Percentiles rank a stretch among this genome's conserved stretches.
phyloP scores from a whole-genome alignment of 2,113 vertebrate species.

The Phaethon lepturus region DNA sequence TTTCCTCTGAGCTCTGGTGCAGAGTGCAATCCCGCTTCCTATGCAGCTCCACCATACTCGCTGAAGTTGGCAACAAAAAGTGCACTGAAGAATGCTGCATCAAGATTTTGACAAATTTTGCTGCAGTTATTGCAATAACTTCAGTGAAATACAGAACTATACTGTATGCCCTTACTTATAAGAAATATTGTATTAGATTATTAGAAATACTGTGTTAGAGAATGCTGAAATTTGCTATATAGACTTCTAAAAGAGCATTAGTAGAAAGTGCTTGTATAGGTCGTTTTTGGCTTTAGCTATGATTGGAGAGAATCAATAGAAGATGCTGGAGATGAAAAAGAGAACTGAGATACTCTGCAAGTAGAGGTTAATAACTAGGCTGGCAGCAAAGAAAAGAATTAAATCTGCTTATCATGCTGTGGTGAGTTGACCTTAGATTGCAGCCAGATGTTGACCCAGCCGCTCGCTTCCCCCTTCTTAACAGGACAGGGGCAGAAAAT shows the following conservation, averaged over 20 bases:
- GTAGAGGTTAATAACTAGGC: neutral
- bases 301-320: neutral
- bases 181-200: neutral
- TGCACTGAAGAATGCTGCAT: neutral
- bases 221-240: neutral
- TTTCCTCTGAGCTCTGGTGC: neutral
- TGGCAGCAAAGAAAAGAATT: neutral
- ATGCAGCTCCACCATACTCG: rapidly evolving
- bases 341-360: neutral
- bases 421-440: neutral
- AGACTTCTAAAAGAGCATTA: neutral
- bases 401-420: neutral
- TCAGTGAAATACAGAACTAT: neutral
- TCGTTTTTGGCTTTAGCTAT: neutral
- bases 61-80: neutral
- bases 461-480: neutral
- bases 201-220: too few species aligned
- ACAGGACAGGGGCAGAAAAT: neutral
- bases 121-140: neutral
- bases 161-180: neutral
- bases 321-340: neutral
- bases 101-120: neutral
- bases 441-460: neutral
- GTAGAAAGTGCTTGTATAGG: neutral
- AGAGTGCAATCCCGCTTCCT: neutral